These are phyloP conservation scores for Dorcus parallelipipedus DNA, from an alignment of 2,888 invertebrate genomes.

Conservation along the genomic window DNA sequence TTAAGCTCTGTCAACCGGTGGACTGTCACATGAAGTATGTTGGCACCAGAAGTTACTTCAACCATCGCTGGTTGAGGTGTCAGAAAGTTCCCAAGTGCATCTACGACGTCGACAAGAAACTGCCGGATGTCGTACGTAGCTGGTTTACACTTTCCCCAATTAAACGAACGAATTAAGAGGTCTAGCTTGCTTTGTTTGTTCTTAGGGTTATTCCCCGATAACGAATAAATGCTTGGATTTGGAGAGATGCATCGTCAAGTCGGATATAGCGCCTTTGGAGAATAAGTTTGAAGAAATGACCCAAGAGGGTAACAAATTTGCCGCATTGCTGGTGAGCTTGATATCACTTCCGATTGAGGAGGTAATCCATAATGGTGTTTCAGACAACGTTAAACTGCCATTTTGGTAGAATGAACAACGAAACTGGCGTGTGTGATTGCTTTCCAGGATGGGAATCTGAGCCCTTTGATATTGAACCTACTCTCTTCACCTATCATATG, in stretches of 20 bases:
- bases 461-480: slow-evolving; percentile 39
- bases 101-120: slow-evolving; percentile 34
- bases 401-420: slow-evolving; percentile 40
- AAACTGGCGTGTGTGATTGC: slow-evolving; percentile 45
- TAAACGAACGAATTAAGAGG: neutral
- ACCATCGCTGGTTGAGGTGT: slow-evolving; percentile 40
- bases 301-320: slow-evolving; percentile 6
- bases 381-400: slow-evolving; percentile 44
- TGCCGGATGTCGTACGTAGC: slow-evolving; percentile 41
- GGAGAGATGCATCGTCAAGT: slow-evolving; percentile 37
- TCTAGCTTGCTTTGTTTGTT: slow-evolving; percentile 8
- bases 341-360: neutral
- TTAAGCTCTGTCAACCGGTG: slow-evolving; percentile 51
- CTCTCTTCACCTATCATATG: slow-evolving; percentile 46
- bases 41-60: slow-evolving; percentile 52
- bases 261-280: slow-evolving; percentile 37
- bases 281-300: slow-evolving; percentile 17
- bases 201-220: slow-evolving; percentile 44
- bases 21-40: slow-evolving; percentile 57
- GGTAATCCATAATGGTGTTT: slow-evolving; percentile 9
- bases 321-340: slow-evolving; percentile 10
- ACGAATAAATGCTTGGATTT: slow-evolving; percentile 47
- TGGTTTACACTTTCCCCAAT: no score
- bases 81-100: slow-evolving; percentile 45
- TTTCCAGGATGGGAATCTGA: slow-evolving; percentile 45